phyloP scores from a whole-genome alignment of 2,113 vertebrate genomes.

The Toxotes chatareus region DNA sequence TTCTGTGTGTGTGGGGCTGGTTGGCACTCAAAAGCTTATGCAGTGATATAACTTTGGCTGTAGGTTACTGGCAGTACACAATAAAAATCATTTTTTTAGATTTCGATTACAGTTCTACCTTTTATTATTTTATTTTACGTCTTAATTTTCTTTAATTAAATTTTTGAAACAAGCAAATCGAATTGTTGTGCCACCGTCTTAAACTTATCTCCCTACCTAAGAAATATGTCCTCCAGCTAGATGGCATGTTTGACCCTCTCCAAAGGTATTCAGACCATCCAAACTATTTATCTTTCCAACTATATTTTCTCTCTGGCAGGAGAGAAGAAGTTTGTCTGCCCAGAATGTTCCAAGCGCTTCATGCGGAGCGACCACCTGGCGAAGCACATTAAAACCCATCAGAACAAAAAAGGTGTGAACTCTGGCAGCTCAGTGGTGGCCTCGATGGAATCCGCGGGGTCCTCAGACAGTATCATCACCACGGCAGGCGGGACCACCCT shows the following conservation, averaged over 20 bases:
- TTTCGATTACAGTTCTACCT: background rate
- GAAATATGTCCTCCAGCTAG: conserved; percentile 3
- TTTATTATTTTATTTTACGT: background rate
- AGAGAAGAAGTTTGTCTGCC: conserved; percentile 99
- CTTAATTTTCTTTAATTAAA: background rate
- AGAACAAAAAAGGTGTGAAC: conserved; percentile 98
- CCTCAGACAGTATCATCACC: conserved; percentile 96
- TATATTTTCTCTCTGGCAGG: conserved; percentile 82
- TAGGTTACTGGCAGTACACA: background rate
- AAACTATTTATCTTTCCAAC: conserved; percentile 26
- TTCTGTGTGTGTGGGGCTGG: conserved; percentile 20
- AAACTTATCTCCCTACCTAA: background rate
- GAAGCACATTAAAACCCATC: conserved; percentile 99
- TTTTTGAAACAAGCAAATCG: conserved; percentile 18
- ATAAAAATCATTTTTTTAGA: background rate
- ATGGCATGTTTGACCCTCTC: conserved; percentile 23
- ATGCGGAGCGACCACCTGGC: conserved; percentile 99
- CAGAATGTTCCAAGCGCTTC: conserved; percentile 99
- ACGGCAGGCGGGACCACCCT: conserved; percentile 96
- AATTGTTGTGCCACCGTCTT: background rate
- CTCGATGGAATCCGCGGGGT: conserved; percentile 91
- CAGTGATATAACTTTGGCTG: conserved; percentile 20
- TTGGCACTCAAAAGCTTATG: conserved; percentile 24
- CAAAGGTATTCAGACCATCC: conserved; percentile 25
- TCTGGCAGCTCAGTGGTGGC: conserved; percentile 92